Evolutionary conservation across 2,888 invertebrate genomes (phyloP).

Genomic region (Brachynemurus nebulosus): DNA sequence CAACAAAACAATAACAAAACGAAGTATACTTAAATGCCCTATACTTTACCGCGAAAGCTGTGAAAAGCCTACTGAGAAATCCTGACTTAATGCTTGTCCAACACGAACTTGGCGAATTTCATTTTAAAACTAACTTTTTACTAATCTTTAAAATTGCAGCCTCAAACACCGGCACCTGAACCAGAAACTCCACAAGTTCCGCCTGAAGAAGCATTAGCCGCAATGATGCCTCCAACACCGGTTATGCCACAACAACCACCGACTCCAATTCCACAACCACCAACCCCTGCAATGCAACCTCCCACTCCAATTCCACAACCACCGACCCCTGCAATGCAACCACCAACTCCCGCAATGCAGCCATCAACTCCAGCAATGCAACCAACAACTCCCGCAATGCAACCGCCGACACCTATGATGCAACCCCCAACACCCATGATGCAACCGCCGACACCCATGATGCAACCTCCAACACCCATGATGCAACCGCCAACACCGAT

Average conservation of each 20-base stretch:
- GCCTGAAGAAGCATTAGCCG: constrained; percentile 25
- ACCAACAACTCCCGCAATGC: constrained; percentile 4
- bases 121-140: too few species aligned
- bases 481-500: constrained; percentile 21
- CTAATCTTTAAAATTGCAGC: too few species aligned
- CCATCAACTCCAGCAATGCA: constrained; percentile 10
- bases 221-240: constrained; percentile 28
- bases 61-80: too few species aligned
- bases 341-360: constrained; percentile 19
- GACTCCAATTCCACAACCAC: constrained; percentile 22
- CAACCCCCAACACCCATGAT: constrained; percentile 19
- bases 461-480: constrained; percentile 16
- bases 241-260: constrained; percentile 24
- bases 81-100: too few species aligned
- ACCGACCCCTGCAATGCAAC: constrained; percentile 18
- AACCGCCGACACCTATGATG: constrained; percentile 25
- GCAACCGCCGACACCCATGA: constrained; percentile 19
- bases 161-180: constrained; percentile 21
- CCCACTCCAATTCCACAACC: constrained; percentile 18
- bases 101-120: too few species aligned
- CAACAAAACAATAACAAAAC: too few species aligned
- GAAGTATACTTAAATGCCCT: too few species aligned
- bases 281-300: constrained; percentile 21
- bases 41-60: too few species aligned
- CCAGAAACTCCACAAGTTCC: constrained; percentile 24